Evolutionary conservation across 2,888 invertebrate genomes (phyloP), one percentile per base, ranked within the genome.

Genomic region (Julus scanicus): DNA sequence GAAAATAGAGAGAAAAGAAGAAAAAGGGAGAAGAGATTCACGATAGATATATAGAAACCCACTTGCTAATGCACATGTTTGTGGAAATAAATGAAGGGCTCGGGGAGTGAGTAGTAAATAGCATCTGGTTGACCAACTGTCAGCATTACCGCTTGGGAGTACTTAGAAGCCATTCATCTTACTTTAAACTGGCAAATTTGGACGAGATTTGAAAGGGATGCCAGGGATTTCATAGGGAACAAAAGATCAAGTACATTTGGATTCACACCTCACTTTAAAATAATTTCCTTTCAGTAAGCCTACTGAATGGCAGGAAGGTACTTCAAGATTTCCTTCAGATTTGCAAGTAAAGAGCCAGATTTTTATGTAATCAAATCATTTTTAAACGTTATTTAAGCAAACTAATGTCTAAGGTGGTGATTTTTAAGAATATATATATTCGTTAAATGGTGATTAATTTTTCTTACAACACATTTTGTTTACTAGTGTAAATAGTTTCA

Each of bases 111-210:
- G 80, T 37, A 80, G 80, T 80, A 80, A 80, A 80, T 80, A 80
- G 80, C 80, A 37, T 80, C 80, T 80, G 80, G 80, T 80, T 80
- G 80, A 80, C 80, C 80, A 80, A 80, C 80, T 80, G 80, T 80
- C 80, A 80, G 80, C 37, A 80, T 9, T 80, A 37, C 20, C 80
- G 29, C 80, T 80, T 11, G 80, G 80, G 80, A 80, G 80, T 80
- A 80, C 80, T 80, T 80, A 80, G 80, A 37, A 80, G 80, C 80
- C 80, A 80, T 80, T 80, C 80, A 80, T 80, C 80, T 80, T 80
- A 80, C 80, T 80, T 80, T 80, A 80, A 80, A 80, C 80, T 80
- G 80, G 80, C 80, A 80, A 80, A 80, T 80, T 80, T 80, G 37
- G 80, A 29, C 13, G 37, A 80, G 80, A 80, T 80, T 80, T 80